Evolutionary conservation across 2,888 invertebrate genomes (phyloP), one percentile per base, ranked within the genome.

Genomic region (Drosophila meridiana): DNA sequence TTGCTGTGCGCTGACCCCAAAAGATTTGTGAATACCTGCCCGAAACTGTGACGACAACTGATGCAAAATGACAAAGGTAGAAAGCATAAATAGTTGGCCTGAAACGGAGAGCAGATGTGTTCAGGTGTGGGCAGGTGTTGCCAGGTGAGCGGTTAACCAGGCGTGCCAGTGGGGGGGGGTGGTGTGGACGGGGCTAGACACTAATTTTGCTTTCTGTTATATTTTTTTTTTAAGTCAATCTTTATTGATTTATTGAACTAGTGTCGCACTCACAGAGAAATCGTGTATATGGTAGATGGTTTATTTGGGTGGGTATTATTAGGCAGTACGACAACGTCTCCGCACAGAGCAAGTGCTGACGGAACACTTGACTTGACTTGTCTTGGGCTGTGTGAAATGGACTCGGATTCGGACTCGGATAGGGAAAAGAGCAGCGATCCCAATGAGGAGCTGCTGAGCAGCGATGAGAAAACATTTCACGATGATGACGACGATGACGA

Each of bases 371-470:
- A 28, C 28, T 38, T 14, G 32, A 47, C 32, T 26, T 45, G 45
- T 9, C 26, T 26, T 47, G 26, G 13, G 13, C 13, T n/a, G 50
- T 6, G 6, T 3, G n/a, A 69, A 53, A 82, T 76, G 63, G 85
- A 87, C 42, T 75, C 85, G 64, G 89, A 86, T 20, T 78, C 82
- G 62, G 84, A 75, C 30, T 73, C 77, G 38, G 83, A 83, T 43
- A 73, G 87, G 45, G 89, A 78, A 9, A 87, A 83, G 53, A 89
- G 87, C 77, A 87, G 89, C 56, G 87, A 89, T 80, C 87, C 87
- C 26, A 87, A 87, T 40, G 82, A 87, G 63, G 89, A 82, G 38
- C 52, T 87, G 65, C 73, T 83, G 1, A 87, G 87, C 58, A 87
- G 87, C 58, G 89, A 87, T 48, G 80, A 86, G 2, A 89, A 86